Conservation (phyloP, 1,140 invertebrate species). For the Habropoda laboriosa region DNA sequence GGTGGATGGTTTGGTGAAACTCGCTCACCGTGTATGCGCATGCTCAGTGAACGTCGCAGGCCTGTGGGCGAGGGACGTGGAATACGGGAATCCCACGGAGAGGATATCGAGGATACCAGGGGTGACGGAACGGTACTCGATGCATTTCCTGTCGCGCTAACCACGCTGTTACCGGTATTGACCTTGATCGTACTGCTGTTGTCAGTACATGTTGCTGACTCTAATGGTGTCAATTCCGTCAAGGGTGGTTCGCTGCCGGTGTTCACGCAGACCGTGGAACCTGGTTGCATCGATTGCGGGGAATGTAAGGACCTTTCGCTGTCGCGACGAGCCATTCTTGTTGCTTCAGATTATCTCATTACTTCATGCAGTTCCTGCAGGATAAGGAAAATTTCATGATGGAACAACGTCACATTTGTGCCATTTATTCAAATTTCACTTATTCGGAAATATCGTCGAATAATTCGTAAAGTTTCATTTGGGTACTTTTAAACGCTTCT, state of each 20-base stretch:
- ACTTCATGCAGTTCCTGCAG: background rate
- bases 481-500: no score
- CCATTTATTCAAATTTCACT: no score
- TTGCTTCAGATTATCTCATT: constrained; percentile 55
- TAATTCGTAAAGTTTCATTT: no score
- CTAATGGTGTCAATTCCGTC: constrained; percentile 35
- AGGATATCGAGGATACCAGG: constrained; percentile 29
- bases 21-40: constrained; percentile 77
- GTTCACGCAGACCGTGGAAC: constrained; percentile 18
- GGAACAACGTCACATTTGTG: no score
- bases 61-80: constrained; percentile 77
- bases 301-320: constrained; percentile 61
- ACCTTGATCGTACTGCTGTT: constrained; percentile 31
- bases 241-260: background rate
- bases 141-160: constrained; percentile 2
- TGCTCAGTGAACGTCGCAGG: constrained; percentile 79
- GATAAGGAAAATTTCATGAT: background rate
- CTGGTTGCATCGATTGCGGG: constrained; percentile 52
- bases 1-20: constrained; percentile 51
- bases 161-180: constrained; percentile 33
- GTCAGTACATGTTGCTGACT: constrained; percentile 34
- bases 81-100: constrained; percentile 73
- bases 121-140: constrained; percentile 18
- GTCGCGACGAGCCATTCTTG: constrained; percentile 69
- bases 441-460: no score